Base-by-base conservation (phyloP, 2,113 vertebrate species). In the Scomber colias region DNA sequence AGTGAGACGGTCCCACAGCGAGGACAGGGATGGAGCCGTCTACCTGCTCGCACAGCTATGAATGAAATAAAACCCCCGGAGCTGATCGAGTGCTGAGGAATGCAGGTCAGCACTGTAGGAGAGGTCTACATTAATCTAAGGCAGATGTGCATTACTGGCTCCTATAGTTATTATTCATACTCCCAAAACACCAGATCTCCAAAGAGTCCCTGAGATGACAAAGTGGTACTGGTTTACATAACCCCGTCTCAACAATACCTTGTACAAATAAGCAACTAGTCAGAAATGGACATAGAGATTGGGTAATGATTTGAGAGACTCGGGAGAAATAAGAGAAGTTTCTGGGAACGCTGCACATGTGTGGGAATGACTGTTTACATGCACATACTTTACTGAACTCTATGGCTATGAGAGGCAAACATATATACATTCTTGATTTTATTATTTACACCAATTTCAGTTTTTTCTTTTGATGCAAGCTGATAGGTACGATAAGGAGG, bases 151-250 rank as follows among this genome's bases (percentile, higher is more conserved):
- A 92, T 90, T 79, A 90, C 86, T 82, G 76, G 79, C 89, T 93
- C 82, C 90, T 92, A 89, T 84, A 76, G 86, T 90, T 91, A 93
- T 92, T 91, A 93, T 93, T 94, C 92, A 94, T 93, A 88, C 86
- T 89, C 89, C 71, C 84, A 81, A 89, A 92, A 90, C 90, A 90
- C 86, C 77, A 89, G 69, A 79, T 79, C 50, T 83, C 86, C 81
- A 87, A 79, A 83, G 88, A 91, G 86, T 88, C 91, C 73, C 70
- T 40, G 85, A 86, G 82, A 92, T 89, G 92, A 93, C 88, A 92
- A 87, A 88, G 75, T 88, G 81, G 85, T 81, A 90, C 90, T 89
- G 91, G 92, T 93, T 94, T 94, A 92, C 91, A 88, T 94, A 94
- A 94, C 91, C 93, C 77, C 45, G 78, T 87, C 90, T 92, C 88